Percentiles rank a stretch among this genome's conserved stretches.
Evolutionary conservation across 2,113 vertebrate genomes (phyloP).

Genomic region (Oreochromis niloticus): DNA sequence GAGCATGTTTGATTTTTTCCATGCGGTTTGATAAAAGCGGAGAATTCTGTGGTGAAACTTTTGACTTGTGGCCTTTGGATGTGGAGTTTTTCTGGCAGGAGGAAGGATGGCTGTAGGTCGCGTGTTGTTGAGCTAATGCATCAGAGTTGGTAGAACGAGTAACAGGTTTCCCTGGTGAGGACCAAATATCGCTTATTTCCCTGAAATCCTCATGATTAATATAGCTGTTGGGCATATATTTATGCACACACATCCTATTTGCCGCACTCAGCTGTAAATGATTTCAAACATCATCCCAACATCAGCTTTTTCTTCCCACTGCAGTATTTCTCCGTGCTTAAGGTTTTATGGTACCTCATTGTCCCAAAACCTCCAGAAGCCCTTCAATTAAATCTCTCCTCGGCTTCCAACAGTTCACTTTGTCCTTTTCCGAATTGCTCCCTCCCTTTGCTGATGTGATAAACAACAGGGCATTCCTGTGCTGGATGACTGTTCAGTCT

Average conservation of each 20-base stretch:
- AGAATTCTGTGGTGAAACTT: neutral
- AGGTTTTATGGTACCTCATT: constrained; percentile 57
- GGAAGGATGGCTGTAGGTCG: neutral
- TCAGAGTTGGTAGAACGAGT: neutral
- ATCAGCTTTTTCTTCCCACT: constrained; percentile 55
- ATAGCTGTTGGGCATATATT: neutral
- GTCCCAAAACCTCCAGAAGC: constrained; percentile 31
- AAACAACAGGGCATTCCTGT: constrained; percentile 28
- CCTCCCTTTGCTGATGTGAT: constrained; percentile 19
- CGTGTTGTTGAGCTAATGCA: neutral
- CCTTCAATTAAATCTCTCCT: constrained; percentile 42
- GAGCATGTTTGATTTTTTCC: neutral
- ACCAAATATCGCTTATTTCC: neutral
- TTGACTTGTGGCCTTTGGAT: neutral
- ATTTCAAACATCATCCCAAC: constrained; percentile 52
- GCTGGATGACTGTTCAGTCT: neutral
- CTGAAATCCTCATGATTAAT: neutral
- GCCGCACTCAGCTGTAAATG: constrained; percentile 30
- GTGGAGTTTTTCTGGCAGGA: neutral
- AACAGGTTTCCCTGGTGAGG: neutral
- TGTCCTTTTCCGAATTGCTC: constrained; percentile 37
- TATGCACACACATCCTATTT: neutral
- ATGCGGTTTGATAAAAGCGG: neutral
- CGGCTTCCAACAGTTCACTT: constrained; percentile 30
- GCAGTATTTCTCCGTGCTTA: constrained; percentile 38